A percentile compares a stretch with the other conserved stretches of the same genome.
Evolutionary conservation across 2,113 vertebrate species (phyloP).

Genomic region (Deroptyus accipitrinus): DNA sequence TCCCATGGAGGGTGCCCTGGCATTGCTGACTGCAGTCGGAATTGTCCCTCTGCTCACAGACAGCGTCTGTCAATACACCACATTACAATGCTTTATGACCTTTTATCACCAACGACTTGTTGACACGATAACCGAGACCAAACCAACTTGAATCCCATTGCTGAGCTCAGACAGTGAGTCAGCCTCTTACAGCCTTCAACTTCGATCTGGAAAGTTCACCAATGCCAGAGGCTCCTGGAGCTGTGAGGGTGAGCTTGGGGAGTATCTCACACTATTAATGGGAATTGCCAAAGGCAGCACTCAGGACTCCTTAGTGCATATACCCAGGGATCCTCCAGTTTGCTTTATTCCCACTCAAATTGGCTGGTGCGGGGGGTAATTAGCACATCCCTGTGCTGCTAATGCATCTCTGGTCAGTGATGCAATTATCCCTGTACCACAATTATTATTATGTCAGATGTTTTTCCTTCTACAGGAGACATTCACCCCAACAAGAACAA

Average conservation of each 20-base stretch:
- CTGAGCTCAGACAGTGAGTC: constrained; percentile 37
- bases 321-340: neutral
- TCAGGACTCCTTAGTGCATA: neutral
- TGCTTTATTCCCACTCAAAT: neutral
- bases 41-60: neutral
- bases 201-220: neutral
- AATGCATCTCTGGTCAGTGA: neutral
- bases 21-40: fast-evolving
- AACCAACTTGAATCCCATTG: constrained; percentile 55
- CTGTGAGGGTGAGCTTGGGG: neutral
- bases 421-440: neutral
- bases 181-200: constrained; percentile 15
- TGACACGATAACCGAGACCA: constrained; percentile 48
- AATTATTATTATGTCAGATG: neutral
- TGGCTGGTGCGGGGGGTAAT: neutral
- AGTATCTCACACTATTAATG: fast-evolving
- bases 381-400: neutral
- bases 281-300: neutral
- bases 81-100: constrained; percentile 51
- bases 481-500: neutral
- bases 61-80: neutral
- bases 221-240: fast-evolving
- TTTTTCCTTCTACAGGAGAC: neutral
- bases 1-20: neutral
- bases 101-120: constrained; percentile 57